phyloP scores from a whole-genome alignment of 2,113 vertebrate species.

The Epinephelus fuscoguttatus region DNA sequence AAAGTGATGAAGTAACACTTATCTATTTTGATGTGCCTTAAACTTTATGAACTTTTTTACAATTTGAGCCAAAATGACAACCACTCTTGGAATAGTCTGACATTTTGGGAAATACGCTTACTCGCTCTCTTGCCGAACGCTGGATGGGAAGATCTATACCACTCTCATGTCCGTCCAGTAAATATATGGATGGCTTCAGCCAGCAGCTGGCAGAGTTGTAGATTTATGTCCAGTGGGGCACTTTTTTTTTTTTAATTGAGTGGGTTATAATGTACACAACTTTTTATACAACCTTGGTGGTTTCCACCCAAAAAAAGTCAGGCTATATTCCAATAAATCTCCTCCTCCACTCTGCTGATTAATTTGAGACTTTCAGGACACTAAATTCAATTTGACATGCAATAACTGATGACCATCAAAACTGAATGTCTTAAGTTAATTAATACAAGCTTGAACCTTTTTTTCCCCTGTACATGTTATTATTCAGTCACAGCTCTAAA shows the following conservation, averaged over 20 bases:
- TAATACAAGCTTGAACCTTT: not conserved
- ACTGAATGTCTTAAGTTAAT: not conserved
- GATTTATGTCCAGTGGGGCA: not conserved
- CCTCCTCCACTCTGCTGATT: not conserved
- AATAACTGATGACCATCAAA: not conserved
- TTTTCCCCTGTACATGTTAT: not conserved
- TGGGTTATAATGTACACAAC: too few species aligned
- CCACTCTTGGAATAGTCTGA: not conserved
- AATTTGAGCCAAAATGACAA: not conserved
- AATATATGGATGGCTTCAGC: slow-evolving; percentile 1
- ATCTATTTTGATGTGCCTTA: slow-evolving; percentile 27
- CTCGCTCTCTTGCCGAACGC: not conserved
- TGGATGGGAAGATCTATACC: slow-evolving; percentile 13
- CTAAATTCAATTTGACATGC: not conserved
- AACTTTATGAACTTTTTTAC: not conserved
- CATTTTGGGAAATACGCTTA: not conserved
- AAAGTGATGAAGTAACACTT: slow-evolving; percentile 1
- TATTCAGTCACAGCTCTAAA: not conserved
- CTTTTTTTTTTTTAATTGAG: not conserved
- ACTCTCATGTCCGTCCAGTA: not conserved
- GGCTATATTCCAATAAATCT: not conserved
- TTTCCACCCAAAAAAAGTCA: not conserved
- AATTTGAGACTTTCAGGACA: not conserved
- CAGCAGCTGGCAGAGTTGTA: not conserved
- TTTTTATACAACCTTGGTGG: too few species aligned